Evolutionary conservation across 2,113 vertebrate genomes (phyloP).

Genomic region (Pipra filicauda): DNA sequence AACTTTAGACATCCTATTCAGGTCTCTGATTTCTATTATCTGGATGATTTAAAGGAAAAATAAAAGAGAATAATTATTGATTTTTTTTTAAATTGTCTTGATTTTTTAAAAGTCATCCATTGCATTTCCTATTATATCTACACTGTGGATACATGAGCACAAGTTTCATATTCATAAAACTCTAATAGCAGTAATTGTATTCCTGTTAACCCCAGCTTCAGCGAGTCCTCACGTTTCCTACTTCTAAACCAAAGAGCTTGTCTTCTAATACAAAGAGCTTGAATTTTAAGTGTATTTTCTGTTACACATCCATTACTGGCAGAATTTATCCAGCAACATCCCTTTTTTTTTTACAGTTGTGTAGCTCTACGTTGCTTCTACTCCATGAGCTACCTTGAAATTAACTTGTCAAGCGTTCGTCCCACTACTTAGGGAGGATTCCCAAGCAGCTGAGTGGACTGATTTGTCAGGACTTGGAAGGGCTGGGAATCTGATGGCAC

Average conservation of each 20-base stretch:
- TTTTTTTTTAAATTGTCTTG: background rate
- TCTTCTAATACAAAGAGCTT: conserved; percentile 1
- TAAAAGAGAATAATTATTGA: conserved; percentile 22
- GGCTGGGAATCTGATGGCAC: background rate
- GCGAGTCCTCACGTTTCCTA: background rate
- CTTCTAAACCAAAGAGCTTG: background rate
- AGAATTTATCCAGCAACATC: conserved; percentile 25
- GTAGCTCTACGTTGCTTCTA: background rate
- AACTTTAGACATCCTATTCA: conserved; percentile 20
- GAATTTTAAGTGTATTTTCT: conserved; percentile 47
- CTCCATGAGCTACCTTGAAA: conserved; percentile 53
- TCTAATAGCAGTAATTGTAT: background rate
- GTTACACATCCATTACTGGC: conserved; percentile 26
- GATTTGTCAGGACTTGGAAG: background rate
- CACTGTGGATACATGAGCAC: background rate
- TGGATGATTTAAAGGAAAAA: conserved; percentile 11
- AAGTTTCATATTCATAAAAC: conserved; percentile 8
- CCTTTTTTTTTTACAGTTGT: background rate
- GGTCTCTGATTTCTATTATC: conserved; percentile 4
- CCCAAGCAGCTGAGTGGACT: conserved; percentile 23
- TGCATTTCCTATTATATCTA: conserved; percentile 3
- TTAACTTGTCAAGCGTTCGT: conserved; percentile 1
- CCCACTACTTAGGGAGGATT: conserved; percentile 12
- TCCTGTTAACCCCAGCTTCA: conserved; percentile 12
- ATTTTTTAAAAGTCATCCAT: background rate